These are phyloP conservation scores for Erinaceus europaeus DNA, from an alignment of 2,113 vertebrate genomes.

Conservation along the genomic window DNA sequence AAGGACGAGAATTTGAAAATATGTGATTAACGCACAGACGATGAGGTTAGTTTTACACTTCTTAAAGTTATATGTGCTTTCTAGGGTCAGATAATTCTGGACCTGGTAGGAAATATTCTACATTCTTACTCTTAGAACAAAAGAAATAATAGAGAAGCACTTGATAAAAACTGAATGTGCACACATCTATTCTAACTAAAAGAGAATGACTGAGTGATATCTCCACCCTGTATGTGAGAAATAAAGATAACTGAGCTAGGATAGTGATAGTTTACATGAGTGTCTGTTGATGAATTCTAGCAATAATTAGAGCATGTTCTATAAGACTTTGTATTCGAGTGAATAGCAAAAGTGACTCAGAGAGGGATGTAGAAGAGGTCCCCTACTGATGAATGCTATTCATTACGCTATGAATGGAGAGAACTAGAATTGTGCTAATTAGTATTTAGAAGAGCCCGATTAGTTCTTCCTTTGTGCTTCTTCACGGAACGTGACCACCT, in stretches of 20 bases:
- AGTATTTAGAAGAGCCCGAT: too few relatives aligned
- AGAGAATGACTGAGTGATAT: neutral
- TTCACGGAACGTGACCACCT: neutral
- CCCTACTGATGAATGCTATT: neutral
- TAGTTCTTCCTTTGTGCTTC: neutral
- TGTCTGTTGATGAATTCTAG: neutral
- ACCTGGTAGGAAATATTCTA: neutral
- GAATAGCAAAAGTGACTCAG: neutral
- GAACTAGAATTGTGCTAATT: neutral
- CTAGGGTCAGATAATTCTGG: neutral
- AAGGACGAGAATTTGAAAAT: neutral
- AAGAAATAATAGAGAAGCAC: neutral
- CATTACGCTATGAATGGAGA: neutral
- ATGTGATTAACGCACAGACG: neutral
- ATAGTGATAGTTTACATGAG: neutral
- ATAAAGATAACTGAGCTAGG: neutral
- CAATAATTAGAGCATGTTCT: neutral
- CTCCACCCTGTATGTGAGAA: rapidly evolving
- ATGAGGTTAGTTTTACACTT: neutral
- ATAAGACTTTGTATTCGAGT: neutral
- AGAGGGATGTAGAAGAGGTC: neutral
- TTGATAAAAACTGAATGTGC: neutral
- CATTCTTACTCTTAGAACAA: neutral
- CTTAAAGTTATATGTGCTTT: neutral
- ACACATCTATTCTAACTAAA: neutral